Conservation (phyloP, 2,797 vertebrate species). For the Spheniscus humboldti region DNA sequence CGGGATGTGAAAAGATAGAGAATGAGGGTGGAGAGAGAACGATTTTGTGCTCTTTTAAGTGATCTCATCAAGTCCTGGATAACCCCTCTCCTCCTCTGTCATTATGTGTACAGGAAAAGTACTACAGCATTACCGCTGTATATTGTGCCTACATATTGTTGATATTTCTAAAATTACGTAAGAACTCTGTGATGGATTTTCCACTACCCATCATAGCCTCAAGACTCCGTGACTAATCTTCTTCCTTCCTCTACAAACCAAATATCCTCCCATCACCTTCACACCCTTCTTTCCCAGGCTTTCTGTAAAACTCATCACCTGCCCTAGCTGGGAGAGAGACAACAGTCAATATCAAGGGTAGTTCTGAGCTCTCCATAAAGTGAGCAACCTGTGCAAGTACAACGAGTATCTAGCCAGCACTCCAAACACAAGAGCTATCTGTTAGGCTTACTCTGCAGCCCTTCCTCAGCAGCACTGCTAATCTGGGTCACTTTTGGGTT, state of each 20-base stretch:
- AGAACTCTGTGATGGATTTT: not conserved
- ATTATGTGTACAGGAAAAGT: not conserved
- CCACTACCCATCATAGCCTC: not conserved
- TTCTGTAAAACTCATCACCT: not conserved
- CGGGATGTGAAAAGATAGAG: not conserved
- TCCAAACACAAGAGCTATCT: not conserved
- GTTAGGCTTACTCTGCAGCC: not conserved
- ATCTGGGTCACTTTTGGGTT: too few relatives aligned
- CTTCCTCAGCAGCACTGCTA: not conserved
- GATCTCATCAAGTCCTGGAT: not conserved
- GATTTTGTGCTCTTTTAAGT: not conserved
- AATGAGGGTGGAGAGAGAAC: not conserved
- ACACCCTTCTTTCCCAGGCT: not conserved
- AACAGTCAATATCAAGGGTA: not conserved
- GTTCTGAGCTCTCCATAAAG: not conserved
- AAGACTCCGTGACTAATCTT: not conserved
- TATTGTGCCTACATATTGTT: not conserved
- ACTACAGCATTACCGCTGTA: not conserved
- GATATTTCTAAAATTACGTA: not conserved
- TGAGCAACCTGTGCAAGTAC: not conserved
- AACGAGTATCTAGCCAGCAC: rapidly evolving
- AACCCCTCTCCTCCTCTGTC: not conserved
- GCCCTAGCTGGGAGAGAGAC: not conserved
- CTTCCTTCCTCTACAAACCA: not conserved
- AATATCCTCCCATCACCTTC: not conserved